These are phyloP conservation scores for Crematogaster levior DNA, from an alignment of 2,888 invertebrate genomes.

Conservation along the genomic window DNA sequence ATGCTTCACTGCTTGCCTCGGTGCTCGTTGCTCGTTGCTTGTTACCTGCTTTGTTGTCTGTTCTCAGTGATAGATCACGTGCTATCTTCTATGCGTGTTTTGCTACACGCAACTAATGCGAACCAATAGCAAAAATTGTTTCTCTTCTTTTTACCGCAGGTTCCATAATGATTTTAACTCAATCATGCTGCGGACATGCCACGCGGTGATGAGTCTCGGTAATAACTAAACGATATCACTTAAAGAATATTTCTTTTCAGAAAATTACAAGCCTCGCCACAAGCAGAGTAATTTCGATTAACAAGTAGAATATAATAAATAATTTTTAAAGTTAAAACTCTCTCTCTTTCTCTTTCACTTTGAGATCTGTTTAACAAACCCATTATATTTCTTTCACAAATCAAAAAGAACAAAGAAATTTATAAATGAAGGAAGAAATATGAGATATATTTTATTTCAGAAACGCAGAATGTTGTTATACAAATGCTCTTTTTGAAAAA, in stretches of 20 bases:
- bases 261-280: not conserved
- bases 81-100: slow-evolving; percentile 33
- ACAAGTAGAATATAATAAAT: not conserved
- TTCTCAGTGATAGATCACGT: slow-evolving; percentile 46
- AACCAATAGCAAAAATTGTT: slow-evolving; percentile 16
- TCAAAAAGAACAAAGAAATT: not conserved
- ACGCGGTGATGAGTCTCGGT: not conserved
- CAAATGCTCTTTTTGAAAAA: not conserved
- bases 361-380: not conserved
- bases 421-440: not conserved
- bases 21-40: slow-evolving; percentile 6
- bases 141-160: slow-evolving; percentile 12
- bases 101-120: slow-evolving; percentile 25
- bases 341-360: too few species aligned
- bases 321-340: not conserved
- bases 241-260: not conserved
- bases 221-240: not conserved
- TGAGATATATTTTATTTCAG: not conserved
- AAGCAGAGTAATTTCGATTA: not conserved
- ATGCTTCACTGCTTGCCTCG: slow-evolving; percentile 8
- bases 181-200: slow-evolving; percentile 7
- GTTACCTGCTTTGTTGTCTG: slow-evolving; percentile 33
- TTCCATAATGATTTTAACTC: slow-evolving; percentile 18
- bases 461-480: not conserved
- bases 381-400: not conserved